Evolutionary conservation across 2,888 invertebrate genomes (phyloP).

Genomic region (Rambutsinella grinnellia): DNA sequence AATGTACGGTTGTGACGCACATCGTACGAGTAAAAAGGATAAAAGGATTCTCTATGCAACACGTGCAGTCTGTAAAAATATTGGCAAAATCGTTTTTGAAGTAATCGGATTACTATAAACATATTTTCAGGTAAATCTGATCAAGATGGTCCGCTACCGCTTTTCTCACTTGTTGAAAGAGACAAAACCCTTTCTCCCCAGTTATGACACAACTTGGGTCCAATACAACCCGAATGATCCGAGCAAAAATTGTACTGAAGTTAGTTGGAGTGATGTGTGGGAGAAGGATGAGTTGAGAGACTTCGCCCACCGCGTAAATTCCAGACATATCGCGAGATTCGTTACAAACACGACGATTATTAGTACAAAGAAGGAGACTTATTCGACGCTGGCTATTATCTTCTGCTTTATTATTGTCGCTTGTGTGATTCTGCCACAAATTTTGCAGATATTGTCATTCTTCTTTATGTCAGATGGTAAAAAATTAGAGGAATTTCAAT

Average conservation of each 20-base stretch:
- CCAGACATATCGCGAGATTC: constrained; percentile 13
- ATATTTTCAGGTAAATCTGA: too few species aligned
- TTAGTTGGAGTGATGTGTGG: constrained; percentile 3
- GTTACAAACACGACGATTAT: not conserved
- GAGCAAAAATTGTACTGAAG: not conserved
- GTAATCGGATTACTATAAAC: too few species aligned
- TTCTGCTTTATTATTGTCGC: constrained; percentile 25
- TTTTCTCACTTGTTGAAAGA: constrained; percentile 1
- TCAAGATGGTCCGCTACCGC: constrained; percentile 27
- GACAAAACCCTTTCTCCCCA: constrained; percentile 1
- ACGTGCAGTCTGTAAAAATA: too few species aligned
- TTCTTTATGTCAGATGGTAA: constrained; percentile 16
- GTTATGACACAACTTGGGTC: constrained; percentile 19
- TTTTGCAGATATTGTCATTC: constrained; percentile 19
- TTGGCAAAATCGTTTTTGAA: too few species aligned
- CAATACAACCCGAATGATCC: constrained; percentile 1
- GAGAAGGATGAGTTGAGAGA: constrained; percentile 20
- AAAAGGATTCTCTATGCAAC: too few species aligned
- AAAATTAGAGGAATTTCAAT: not conserved
- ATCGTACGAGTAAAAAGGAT: too few species aligned
- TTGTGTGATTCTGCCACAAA: constrained; percentile 27
- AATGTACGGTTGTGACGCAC: too few species aligned
- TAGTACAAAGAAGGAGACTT: not conserved
- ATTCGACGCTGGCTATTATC: constrained; percentile 13
- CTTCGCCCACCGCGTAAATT: constrained; percentile 23